These are phyloP conservation scores for Callospermophilus lateralis DNA, from an alignment of 2,113 vertebrate genomes.

Conservation along the genomic window DNA sequence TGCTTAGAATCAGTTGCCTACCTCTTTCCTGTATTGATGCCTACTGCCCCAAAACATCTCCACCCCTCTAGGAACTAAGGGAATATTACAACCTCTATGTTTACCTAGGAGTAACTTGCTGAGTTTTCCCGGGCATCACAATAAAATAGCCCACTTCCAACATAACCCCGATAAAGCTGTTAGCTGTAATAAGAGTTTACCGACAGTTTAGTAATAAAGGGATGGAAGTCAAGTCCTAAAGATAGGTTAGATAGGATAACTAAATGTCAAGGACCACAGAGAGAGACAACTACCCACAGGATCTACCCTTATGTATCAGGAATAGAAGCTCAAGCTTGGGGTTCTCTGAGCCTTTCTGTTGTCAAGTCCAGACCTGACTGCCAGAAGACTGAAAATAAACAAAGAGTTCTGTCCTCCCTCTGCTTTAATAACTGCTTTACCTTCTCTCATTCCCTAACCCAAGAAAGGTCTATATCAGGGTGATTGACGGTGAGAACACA, in stretches of 20 bases:
- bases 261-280: not conserved
- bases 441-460: not conserved
- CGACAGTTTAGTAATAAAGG: not conserved
- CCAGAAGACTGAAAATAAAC: not conserved
- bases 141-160: not conserved
- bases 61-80: not conserved
- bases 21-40: not conserved
- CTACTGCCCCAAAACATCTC: not conserved
- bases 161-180: not conserved
- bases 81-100: not conserved
- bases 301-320: not conserved
- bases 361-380: not conserved
- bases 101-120: not conserved
- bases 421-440: not conserved
- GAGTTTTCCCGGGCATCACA: not conserved
- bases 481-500: not conserved
- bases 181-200: not conserved
- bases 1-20: not conserved
- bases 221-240: not conserved
- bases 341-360: not conserved
- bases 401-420: not conserved
- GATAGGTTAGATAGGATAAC: not conserved
- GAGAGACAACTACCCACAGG: not conserved
- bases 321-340: not conserved
- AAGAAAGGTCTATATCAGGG: not conserved